A percentile compares a stretch with the other conserved stretches of the same genome.
Evolutionary conservation across 2,888 invertebrate genomes (phyloP).

Genomic region (Morinoia aosen): DNA sequence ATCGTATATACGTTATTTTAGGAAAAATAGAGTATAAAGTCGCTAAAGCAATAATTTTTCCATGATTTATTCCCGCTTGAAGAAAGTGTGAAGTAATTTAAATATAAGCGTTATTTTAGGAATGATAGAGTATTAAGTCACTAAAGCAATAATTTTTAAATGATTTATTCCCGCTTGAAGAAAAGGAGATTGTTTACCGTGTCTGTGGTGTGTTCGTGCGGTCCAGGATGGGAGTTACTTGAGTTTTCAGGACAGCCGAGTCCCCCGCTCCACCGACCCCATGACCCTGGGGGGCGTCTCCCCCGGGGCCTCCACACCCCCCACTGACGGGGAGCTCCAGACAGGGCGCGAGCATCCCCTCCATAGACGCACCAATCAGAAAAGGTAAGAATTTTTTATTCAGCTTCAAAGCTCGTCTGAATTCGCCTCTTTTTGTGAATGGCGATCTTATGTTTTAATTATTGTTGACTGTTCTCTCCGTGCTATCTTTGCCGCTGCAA

Average conservation of each 20-base stretch:
- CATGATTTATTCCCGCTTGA: too few relatives aligned
- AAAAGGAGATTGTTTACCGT: background rate
- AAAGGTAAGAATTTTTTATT: slow-evolving; percentile 57
- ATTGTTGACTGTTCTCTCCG: too few relatives aligned
- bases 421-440: background rate
- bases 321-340: slow-evolving; percentile 66
- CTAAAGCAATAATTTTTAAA: too few relatives aligned
- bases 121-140: too few relatives aligned
- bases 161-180: too few relatives aligned
- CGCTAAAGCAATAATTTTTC: too few relatives aligned
- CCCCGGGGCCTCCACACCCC: slow-evolving; percentile 67
- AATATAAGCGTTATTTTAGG: too few relatives aligned
- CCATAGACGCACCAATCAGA: slow-evolving; percentile 64
- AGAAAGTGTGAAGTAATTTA: background rate
- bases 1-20: too few relatives aligned
- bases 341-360: slow-evolving; percentile 64
- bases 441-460: too few relatives aligned
- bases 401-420: background rate
- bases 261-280: slow-evolving; percentile 58
- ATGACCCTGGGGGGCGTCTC: slow-evolving; percentile 62
- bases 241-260: slow-evolving; percentile 66
- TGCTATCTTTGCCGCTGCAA: too few relatives aligned
- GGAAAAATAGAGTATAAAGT: too few relatives aligned
- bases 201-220: background rate
- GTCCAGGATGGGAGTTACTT: slow-evolving; percentile 66